Conservation (phyloP, 1,140 invertebrate species). For the Araneus ventricosus region DNA sequence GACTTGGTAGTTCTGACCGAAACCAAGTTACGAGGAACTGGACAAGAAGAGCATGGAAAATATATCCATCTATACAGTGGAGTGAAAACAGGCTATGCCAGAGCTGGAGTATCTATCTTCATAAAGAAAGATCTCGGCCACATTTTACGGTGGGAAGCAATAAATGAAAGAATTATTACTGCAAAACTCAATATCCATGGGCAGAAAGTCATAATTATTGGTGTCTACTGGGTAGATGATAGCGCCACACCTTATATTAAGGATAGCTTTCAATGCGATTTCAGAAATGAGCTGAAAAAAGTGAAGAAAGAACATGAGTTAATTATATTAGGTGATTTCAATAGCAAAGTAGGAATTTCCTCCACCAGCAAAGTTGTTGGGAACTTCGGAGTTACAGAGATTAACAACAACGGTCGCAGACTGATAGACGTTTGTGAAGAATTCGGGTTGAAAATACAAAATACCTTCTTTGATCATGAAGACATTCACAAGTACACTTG, state of each 20-base stretch:
- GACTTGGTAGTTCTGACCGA: conserved; percentile 54
- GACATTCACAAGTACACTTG: conserved; percentile 57
- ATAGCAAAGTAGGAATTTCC: conserved; percentile 11
- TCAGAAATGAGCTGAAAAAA: neutral
- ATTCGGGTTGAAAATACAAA: conserved; percentile 32
- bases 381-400: conserved; percentile 15
- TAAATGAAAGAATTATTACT: conserved; percentile 42
- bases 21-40: conserved; percentile 44
- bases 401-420: conserved; percentile 37
- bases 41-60: neutral
- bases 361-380: neutral
- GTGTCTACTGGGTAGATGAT: conserved; percentile 35
- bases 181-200: neutral
- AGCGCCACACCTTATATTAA: neutral
- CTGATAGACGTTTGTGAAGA: neutral
- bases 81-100: neutral
- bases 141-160: neutral
- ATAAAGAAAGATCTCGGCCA: neutral
- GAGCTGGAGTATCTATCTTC: conserved; percentile 48
- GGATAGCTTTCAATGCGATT: neutral
- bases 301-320: conserved; percentile 8
- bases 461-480: conserved; percentile 50
- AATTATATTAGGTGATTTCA: conserved; percentile 45
- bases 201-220: neutral
- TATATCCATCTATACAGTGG: conserved; percentile 54